phyloP scores from a whole-genome alignment of 1,140 invertebrate species.

The Drosophila carrolli region DNA sequence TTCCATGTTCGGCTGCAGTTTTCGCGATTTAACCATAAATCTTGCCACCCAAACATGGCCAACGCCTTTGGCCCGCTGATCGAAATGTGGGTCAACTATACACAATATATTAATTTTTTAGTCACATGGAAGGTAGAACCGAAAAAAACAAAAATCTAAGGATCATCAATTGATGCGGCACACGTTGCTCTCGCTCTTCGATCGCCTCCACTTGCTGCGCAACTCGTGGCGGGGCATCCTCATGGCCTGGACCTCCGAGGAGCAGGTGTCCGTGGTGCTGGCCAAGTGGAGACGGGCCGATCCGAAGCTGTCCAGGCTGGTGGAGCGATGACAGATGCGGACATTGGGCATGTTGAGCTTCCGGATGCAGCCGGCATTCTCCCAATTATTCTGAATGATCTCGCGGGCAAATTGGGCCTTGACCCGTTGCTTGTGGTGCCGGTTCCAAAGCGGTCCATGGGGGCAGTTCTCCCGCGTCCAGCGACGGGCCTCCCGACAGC shows the following conservation, averaged over 20 bases:
- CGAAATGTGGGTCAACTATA: constrained; percentile 42
- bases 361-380: background rate
- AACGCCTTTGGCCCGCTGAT: constrained; percentile 19
- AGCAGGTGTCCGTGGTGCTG: constrained; percentile 17
- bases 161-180: constrained; percentile 39
- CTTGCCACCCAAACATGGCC: constrained; percentile 44
- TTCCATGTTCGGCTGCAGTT: constrained; percentile 79
- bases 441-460: constrained; percentile 31
- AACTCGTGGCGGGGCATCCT: background rate
- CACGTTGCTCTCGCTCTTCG: constrained; percentile 20
- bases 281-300: constrained; percentile 11
- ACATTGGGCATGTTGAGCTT: background rate
- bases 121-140: background rate
- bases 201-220: background rate
- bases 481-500: constrained; percentile 28
- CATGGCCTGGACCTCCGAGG: constrained; percentile 10
- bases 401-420: constrained; percentile 27
- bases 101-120: constrained; percentile 15
- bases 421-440: constrained; percentile 14
- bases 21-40: constrained; percentile 59
- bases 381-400: constrained; percentile 53
- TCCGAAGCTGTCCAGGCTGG: constrained; percentile 5
- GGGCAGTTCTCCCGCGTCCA: constrained; percentile 60
- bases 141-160: background rate
- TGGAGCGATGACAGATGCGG: constrained; percentile 3